Percentiles rank a stretch among this genome's conserved stretches.
Conservation (phyloP, 1,140 invertebrate genomes). For the Dreissena rostriformis region DNA sequence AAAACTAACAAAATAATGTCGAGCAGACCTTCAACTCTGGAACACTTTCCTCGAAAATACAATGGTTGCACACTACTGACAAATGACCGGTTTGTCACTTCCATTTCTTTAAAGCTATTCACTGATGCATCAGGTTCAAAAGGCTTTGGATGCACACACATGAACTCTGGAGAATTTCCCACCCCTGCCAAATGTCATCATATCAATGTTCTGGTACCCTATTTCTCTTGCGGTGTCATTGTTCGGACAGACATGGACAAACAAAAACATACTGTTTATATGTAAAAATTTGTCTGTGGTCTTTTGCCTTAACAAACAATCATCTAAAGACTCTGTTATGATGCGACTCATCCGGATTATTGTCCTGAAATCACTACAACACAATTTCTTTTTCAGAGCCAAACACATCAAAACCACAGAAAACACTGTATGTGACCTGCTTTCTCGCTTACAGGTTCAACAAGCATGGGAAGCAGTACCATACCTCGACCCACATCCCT, state of each 20-base stretch:
- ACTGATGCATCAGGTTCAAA: conserved; percentile 19
- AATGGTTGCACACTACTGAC: conserved; percentile 2
- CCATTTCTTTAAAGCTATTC: neutral
- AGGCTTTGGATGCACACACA: conserved; percentile 15
- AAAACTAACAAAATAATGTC: conserved; percentile 6
- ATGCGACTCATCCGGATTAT: neutral
- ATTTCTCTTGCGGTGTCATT: neutral
- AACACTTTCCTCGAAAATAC: conserved; percentile 6
- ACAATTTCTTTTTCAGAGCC: conserved; percentile 17
- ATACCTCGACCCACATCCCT: neutral
- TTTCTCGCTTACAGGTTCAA: conserved; percentile 17
- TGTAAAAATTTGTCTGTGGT: neutral
- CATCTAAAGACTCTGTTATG: conserved; percentile 23
- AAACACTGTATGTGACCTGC: neutral
- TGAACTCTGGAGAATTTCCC: neutral
- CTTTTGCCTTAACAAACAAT: conserved; percentile 2
- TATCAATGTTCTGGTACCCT: conserved; percentile 15
- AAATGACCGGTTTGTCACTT: neutral
- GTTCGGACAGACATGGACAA: conserved; percentile 3
- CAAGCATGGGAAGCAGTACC: neutral
- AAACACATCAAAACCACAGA: neutral
- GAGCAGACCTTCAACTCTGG: conserved; percentile 20
- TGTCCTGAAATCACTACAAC: neutral
- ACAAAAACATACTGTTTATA: conserved; percentile 12
- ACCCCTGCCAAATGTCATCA: neutral